Percentiles rank a stretch among this genome's conserved stretches.
Conservation (phyloP, 2,888 invertebrate species). For the Tridacna gigas region DNA sequence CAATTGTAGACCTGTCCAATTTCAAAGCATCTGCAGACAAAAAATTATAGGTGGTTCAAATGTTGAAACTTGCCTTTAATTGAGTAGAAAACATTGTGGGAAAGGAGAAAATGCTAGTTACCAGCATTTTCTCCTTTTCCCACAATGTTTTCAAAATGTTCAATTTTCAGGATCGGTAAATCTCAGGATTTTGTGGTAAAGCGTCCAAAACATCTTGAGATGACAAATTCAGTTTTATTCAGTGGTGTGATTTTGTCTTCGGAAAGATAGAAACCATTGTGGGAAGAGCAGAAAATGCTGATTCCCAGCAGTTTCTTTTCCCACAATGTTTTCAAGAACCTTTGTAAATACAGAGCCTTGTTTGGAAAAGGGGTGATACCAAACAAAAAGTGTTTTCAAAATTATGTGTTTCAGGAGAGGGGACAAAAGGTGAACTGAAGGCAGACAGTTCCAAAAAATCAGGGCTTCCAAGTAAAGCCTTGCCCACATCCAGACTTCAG, state of each 20-base stretch:
- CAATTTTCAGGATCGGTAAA: not conserved
- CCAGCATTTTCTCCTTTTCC: not conserved
- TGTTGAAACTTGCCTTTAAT: no score
- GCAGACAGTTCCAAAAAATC: no score
- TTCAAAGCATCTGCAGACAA: no score
- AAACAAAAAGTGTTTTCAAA: not conserved
- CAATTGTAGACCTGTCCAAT: no score
- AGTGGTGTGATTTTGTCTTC: no score
- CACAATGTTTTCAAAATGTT: not conserved
- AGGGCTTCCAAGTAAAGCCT: not conserved
- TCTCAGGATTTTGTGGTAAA: no score
- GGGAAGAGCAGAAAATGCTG: conserved; percentile 2
- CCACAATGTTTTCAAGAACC: not conserved
- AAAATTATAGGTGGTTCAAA: no score
- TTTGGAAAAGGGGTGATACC: conserved; percentile 3
- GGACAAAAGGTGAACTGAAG: no score
- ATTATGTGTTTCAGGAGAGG: not conserved
- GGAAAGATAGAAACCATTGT: conserved; percentile 5
- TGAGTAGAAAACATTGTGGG: not conserved
- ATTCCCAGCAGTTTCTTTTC: conserved; percentile 2
- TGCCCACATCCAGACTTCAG: conserved; percentile 63
- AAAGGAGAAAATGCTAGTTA: not conserved
- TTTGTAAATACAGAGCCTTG: not conserved
- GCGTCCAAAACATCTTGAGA: no score
- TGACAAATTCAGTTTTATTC: no score